Evolutionary conservation across 1,140 invertebrate species (phyloP).

Genomic region (Procambarus clarkii): DNA sequence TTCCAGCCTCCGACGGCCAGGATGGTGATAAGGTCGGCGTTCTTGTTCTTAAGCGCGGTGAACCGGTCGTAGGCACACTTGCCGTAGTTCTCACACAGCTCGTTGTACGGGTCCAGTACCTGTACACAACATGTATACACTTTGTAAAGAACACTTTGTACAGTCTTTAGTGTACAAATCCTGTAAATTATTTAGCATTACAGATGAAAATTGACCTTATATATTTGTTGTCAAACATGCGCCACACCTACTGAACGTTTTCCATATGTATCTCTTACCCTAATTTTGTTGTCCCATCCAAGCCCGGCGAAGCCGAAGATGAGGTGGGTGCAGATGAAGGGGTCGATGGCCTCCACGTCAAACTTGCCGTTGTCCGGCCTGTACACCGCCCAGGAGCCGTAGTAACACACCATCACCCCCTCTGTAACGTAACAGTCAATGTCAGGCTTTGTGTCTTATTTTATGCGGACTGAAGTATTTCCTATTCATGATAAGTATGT

Average conservation of each 20-base stretch:
- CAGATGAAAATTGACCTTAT: too few species aligned
- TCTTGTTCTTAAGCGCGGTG: conserved; percentile 48
- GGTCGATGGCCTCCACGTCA: conserved; percentile 82
- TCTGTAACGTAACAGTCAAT: neutral
- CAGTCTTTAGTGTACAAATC: neutral
- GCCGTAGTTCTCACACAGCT: conserved; percentile 51
- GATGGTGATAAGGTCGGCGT: conserved; percentile 35
- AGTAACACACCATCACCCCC: conserved; percentile 81
- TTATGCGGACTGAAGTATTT: too few species aligned
- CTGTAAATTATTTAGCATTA: neutral
- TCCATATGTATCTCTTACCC: conserved; percentile 9
- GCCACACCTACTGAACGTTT: too few species aligned
- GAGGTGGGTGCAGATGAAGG: conserved; percentile 84
- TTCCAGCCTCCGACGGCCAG: conserved; percentile 77
- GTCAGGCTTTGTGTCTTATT: too few species aligned
- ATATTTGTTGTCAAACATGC: too few species aligned
- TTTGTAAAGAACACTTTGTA: neutral
- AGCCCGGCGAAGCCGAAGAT: conserved; percentile 84
- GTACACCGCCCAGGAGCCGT: conserved; percentile 85
- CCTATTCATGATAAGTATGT: too few species aligned
- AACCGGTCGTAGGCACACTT: conserved; percentile 51
- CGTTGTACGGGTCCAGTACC: conserved; percentile 79
- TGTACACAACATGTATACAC: neutral
- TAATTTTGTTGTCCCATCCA: conserved; percentile 31
- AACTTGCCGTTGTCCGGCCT: conserved; percentile 82